Percentiles rank a stretch among this genome's conserved stretches.
These are phyloP conservation scores for Drosophila recens DNA, from an alignment of 2,888 invertebrate species.

Conservation along the genomic window DNA sequence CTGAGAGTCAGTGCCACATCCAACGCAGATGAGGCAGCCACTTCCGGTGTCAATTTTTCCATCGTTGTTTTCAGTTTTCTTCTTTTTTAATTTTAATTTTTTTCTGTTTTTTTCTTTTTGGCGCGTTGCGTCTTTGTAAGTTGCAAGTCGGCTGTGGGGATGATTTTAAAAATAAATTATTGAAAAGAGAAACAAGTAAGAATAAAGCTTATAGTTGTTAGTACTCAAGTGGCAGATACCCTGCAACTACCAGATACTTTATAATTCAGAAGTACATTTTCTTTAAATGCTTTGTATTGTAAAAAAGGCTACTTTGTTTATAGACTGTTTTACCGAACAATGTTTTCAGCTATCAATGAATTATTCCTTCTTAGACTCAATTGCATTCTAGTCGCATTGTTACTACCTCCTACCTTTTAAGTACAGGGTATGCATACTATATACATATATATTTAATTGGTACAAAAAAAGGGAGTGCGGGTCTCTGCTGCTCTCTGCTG, in stretches of 20 bases:
- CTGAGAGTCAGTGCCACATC: conserved; percentile 40
- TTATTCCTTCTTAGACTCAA: no score
- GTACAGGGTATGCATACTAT: conserved; percentile 27
- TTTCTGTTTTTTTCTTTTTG: conserved; percentile 31
- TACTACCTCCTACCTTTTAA: not conserved
- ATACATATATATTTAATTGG: conserved; percentile 13
- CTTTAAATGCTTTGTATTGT: no score
- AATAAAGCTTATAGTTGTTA: not conserved
- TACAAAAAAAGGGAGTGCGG: conserved; percentile 42
- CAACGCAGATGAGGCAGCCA: conserved; percentile 75
- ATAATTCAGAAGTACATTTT: no score
- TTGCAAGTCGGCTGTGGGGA: conserved; percentile 67
- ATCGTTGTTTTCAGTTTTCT: conserved; percentile 41
- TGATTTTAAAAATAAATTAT: conserved; percentile 77
- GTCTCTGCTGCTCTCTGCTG: conserved; percentile 1
- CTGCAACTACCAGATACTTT: not conserved
- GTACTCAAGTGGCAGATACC: conserved; percentile 15
- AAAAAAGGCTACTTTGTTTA: no score
- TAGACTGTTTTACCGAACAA: no score
- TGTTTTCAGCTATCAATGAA: no score
- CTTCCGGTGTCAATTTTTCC: conserved; percentile 76
- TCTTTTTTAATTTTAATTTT: conserved; percentile 29
- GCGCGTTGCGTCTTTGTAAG: conserved; percentile 42
- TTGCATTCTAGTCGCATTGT: no score
- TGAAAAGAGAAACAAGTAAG: conserved; percentile 21